phyloP scores from a whole-genome alignment of 2,113 vertebrate genomes.

The Mesocricetus auratus region DNA sequence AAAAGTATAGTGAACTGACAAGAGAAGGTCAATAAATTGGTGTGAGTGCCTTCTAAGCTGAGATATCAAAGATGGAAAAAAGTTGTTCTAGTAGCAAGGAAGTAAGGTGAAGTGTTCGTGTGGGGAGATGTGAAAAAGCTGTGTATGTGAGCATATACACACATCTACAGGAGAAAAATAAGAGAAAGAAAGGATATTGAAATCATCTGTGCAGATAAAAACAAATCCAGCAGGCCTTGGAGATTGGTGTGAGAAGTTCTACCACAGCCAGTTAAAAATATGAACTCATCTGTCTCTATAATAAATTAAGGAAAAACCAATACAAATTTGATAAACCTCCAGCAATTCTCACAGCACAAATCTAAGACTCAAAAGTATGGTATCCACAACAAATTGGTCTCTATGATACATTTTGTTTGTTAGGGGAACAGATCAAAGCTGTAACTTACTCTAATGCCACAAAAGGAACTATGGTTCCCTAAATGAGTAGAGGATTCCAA shows the following conservation, averaged over 20 bases:
- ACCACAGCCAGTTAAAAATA: background rate
- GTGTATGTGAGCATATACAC: background rate
- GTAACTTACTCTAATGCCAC: background rate
- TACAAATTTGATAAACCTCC: background rate
- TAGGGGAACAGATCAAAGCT: background rate
- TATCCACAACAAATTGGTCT: too few relatives aligned
- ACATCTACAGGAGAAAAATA: background rate
- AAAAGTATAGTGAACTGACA: background rate
- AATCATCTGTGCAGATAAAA: background rate
- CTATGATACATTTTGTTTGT: background rate
- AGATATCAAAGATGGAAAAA: background rate
- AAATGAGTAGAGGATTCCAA: background rate
- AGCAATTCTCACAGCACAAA: background rate
- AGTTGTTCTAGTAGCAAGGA: too few relatives aligned
- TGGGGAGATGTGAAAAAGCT: accelerated
- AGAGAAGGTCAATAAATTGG: background rate
- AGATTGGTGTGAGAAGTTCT: background rate
- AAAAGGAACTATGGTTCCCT: background rate
- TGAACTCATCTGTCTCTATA: background rate
- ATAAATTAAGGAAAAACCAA: background rate
- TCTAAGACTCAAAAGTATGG: background rate
- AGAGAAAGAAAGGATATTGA: background rate
- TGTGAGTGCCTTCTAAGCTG: background rate
- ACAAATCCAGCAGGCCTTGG: background rate
- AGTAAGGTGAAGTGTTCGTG: background rate